Base-by-base conservation (phyloP, 2,888 invertebrate genomes). In the Poecilus cupreus region DNA sequence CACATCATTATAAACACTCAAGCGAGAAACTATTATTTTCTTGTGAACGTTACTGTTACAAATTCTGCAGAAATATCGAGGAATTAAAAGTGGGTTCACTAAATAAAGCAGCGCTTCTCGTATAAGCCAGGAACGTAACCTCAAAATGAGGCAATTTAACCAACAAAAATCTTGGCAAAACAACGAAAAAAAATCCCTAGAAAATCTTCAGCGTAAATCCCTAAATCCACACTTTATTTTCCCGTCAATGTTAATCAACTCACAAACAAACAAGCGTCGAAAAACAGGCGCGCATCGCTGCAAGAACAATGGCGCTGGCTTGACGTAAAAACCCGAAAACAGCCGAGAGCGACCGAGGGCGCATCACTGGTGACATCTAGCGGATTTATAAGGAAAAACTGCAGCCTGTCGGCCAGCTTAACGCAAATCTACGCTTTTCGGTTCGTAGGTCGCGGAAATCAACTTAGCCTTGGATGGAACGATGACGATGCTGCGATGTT, bases 351-450 rank as follows among this genome's bases (percentile, higher is more conserved):
- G 10, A n/a, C 60, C 60, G 32, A 60, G 32, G 60, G 24, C 60
- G 26, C 60, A 60, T 60, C 64, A 68, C 64, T 20, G 46, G 51
- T 74, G 74, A 74, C 74, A 49, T 74, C 74, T 74, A 26, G 13
- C 24, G 74, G 74, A 26, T 74, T 74, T 74, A 24, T 46, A 32
- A 74, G 51, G 49, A 74, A 74, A 74, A 46, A 46, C 72, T 49
- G 16, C 64, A 37, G 26, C n/a, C 64, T 37, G 64, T 24, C 64
- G 26, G 11, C 24, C 74, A 13, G 43, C 74, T 74, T 74, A 74
- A 26, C 18, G 18, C 18, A 68, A 13, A 68, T 68, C 64, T 68
- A 13, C 64, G 64, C 20, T 68, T 51, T 51, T 68, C 37, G 37
- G 37, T 68, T 32, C 16, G 32, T 32, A 8, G 18, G 51, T 18